phyloP scores from a whole-genome alignment of 2,797 vertebrate species.

The Clarias platycephalus region DNA sequence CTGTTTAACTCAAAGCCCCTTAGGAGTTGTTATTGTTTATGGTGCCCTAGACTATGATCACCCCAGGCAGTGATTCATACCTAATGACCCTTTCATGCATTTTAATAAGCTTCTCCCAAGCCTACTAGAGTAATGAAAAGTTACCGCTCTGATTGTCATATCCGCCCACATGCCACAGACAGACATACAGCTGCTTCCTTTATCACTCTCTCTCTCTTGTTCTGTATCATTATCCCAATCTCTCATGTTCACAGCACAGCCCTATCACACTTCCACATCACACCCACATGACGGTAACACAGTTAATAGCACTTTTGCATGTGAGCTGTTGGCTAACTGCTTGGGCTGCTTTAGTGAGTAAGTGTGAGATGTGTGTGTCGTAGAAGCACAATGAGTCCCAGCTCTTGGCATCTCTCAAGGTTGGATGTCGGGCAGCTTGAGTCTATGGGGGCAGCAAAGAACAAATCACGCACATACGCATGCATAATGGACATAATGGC shows the following conservation, averaged over 20 bases:
- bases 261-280: slow-evolving; percentile 34
- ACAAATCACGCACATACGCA: slow-evolving; percentile 37
- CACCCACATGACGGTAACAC: slow-evolving; percentile 38
- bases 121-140: slow-evolving; percentile 68
- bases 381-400: slow-evolving; percentile 12
- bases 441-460: neutral
- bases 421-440: slow-evolving; percentile 22
- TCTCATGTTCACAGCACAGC: slow-evolving; percentile 16
- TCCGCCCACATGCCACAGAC: slow-evolving; percentile 35
- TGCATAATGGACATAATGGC: slow-evolving; percentile 39
- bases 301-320: slow-evolving; percentile 28
- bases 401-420: slow-evolving; percentile 12
- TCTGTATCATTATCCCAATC: slow-evolving; percentile 10
- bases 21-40: slow-evolving; percentile 34
- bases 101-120: slow-evolving; percentile 62
- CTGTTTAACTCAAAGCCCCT: neutral
- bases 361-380: slow-evolving; percentile 13
- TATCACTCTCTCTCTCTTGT: slow-evolving; percentile 6
- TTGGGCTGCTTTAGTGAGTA: slow-evolving; percentile 23
- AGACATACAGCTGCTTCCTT: neutral
- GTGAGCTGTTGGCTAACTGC: slow-evolving; percentile 20
- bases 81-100: slow-evolving; percentile 66
- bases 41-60: too few relatives aligned
- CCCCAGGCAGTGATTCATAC: slow-evolving; percentile 54
- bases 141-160: slow-evolving; percentile 67